phyloP scores from a whole-genome alignment of 2,113 vertebrate genomes.

The Pipra filicauda region DNA sequence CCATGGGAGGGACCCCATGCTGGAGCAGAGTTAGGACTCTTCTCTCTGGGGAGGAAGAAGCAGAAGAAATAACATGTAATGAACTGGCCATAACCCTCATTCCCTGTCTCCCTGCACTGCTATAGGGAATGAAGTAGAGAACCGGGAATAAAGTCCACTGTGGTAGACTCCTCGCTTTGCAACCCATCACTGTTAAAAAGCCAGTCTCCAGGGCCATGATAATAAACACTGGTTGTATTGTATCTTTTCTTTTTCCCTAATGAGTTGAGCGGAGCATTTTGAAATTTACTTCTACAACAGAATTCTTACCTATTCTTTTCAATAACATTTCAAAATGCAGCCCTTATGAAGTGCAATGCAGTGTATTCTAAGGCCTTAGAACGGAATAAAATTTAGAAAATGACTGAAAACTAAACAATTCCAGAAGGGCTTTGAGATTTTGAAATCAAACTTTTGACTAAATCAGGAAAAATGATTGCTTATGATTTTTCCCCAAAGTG shows the following conservation, averaged over 20 bases:
- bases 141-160: neutral
- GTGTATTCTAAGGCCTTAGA: neutral
- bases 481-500: neutral
- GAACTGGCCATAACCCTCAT: neutral
- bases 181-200: neutral
- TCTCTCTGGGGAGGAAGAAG: neutral
- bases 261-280: neutral
- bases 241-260: neutral
- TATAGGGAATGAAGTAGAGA: neutral
- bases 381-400: neutral
- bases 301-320: neutral
- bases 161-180: neutral
- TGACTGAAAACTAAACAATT: neutral
- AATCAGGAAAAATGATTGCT: neutral
- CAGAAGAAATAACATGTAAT: neutral
- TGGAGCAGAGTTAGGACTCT: neutral
- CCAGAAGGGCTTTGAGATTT: neutral
- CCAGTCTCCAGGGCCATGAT: neutral
- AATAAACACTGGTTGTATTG: neutral
- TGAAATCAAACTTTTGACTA: neutral
- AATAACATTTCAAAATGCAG: neutral
- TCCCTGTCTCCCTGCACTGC: neutral
- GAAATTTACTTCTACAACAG: too few species aligned
- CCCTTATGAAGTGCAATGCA: neutral
- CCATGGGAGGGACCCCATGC: neutral